These are phyloP conservation scores for Carabus problematicus DNA, from an alignment of 2,888 invertebrate species.

Conservation along the genomic window DNA sequence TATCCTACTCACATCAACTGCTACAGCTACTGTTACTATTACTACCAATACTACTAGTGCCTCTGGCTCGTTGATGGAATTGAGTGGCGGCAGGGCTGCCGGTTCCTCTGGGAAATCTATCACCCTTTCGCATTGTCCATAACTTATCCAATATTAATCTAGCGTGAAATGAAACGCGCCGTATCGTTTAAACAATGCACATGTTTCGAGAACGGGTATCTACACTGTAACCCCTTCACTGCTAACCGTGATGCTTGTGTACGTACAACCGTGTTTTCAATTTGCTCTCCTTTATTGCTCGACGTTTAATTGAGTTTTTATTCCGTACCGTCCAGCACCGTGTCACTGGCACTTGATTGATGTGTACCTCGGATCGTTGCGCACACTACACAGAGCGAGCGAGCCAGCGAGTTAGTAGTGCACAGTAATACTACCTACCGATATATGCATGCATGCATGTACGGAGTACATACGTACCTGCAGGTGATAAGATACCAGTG, in stretches of 20 bases:
- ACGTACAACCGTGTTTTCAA: slow-evolving; percentile 32
- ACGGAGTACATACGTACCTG: no score
- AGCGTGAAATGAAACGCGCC: slow-evolving; percentile 61
- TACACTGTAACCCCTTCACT: slow-evolving; percentile 12
- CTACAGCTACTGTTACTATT: no score
- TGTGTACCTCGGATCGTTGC: slow-evolving; percentile 21
- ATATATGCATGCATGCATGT: no score
- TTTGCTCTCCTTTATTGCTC: slow-evolving; percentile 32
- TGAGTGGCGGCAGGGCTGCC: slow-evolving; percentile 18
- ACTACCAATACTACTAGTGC: no score
- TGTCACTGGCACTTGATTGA: slow-evolving; percentile 32
- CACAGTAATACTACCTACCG: no score
- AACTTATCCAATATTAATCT: slow-evolving; percentile 62
- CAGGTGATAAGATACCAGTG: not conserved
- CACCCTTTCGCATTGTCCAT: slow-evolving; percentile 61
- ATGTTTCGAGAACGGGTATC: slow-evolving; percentile 46
- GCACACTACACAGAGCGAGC: no score
- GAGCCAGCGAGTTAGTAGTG: no score
- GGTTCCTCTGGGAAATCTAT: slow-evolving; percentile 59
- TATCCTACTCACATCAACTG: slow-evolving; percentile 46
- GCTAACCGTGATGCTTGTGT: not conserved
- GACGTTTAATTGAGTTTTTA: slow-evolving; percentile 38
- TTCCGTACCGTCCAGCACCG: not conserved
- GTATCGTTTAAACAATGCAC: slow-evolving; percentile 42
- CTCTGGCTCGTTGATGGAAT: slow-evolving; percentile 37